These are phyloP conservation scores for Cydia amplana DNA, from an alignment of 1,140 invertebrate species.

Conservation along the genomic window DNA sequence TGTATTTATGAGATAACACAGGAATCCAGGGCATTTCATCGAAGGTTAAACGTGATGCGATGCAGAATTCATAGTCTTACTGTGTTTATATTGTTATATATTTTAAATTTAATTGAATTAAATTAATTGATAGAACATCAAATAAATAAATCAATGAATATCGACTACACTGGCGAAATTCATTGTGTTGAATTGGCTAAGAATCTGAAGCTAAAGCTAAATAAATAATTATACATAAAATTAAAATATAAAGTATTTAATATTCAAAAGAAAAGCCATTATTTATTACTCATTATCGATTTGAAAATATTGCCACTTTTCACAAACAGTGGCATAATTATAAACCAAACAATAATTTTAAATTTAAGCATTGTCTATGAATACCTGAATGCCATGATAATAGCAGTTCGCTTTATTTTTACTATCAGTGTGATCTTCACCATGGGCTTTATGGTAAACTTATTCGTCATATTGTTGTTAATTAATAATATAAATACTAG, in stretches of 20 bases:
- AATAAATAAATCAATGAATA: background rate
- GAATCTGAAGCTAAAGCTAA: too few relatives aligned
- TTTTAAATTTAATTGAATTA: too few relatives aligned
- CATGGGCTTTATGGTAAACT: background rate
- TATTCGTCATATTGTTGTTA: background rate
- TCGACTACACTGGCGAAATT: background rate
- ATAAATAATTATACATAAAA: too few relatives aligned
- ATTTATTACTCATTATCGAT: too few relatives aligned
- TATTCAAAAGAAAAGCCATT: too few relatives aligned
- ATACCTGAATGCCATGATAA: background rate
- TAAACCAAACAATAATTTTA: background rate
- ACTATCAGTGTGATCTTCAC: background rate
- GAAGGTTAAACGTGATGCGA: constrained; percentile 9
- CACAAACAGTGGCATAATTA: background rate
- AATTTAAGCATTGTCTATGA: background rate
- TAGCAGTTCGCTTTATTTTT: background rate
- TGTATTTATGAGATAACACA: background rate
- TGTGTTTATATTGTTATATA: background rate
- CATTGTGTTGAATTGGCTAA: too few relatives aligned
- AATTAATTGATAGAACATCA: background rate
- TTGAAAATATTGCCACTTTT: background rate
- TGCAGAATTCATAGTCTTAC: background rate
- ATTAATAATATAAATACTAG: background rate
- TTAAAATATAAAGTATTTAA: too few relatives aligned
- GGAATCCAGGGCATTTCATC: background rate